Evolutionary conservation across 53 echinoderm and acorn worm species (phyloP).

Genomic region (Luidia sarsii): DNA sequence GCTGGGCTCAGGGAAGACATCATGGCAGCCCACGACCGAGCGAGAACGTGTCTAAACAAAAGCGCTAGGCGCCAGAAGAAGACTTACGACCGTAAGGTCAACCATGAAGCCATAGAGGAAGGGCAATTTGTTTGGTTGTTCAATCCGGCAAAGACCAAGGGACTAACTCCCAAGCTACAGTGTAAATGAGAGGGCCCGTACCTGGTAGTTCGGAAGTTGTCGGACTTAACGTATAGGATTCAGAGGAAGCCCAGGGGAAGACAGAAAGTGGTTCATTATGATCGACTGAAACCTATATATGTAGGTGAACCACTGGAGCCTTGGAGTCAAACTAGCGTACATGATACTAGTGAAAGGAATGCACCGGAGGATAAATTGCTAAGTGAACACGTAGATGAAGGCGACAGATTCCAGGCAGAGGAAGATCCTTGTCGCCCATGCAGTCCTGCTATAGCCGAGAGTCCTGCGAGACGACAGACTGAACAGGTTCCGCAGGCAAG

Average conservation of each 20-base stretch:
- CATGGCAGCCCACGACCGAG: constrained; percentile 2
- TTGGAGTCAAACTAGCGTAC: not conserved
- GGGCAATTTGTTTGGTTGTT: constrained; percentile 44
- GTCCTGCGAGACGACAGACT: too few relatives aligned
- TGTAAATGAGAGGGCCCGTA: constrained; percentile 34
- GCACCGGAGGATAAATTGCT: too few relatives aligned
- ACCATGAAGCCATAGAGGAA: not conserved
- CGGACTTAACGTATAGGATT: not conserved
- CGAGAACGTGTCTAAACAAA: not conserved
- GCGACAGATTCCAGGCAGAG: too few relatives aligned
- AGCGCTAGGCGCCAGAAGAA: constrained; percentile 43
- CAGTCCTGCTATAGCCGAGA: too few relatives aligned
- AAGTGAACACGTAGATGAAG: too few relatives aligned
- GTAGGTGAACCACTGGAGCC: not conserved
- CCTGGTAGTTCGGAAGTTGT: not conserved
- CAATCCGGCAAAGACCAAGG: constrained; percentile 8
- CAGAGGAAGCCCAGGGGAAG: not conserved
- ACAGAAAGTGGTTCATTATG: constrained; percentile 19
- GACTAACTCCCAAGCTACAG: constrained; percentile 9
- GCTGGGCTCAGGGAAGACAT: not conserved
- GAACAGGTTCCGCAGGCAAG: not conserved
- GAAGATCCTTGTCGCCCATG: not conserved
- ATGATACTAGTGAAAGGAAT: too few relatives aligned
- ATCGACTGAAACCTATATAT: not conserved
- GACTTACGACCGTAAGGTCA: not conserved